phyloP scores from a whole-genome alignment of 30 jellyfish, hydroid and myxozoan genomes.

The Cassiopea andromeda region DNA sequence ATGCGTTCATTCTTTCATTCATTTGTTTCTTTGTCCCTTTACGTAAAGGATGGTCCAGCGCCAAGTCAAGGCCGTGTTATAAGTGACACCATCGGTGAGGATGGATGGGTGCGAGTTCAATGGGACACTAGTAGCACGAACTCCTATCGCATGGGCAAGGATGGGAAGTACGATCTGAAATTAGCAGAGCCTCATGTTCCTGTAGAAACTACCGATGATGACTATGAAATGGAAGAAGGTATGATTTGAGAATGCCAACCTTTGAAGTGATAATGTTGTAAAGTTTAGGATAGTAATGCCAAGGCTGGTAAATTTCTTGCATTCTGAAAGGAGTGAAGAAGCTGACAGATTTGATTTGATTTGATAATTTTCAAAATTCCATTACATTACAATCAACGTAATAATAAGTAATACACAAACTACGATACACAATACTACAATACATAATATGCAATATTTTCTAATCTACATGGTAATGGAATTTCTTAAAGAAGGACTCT shows the following conservation, averaged over 20 bases:
- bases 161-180: constrained; percentile 84
- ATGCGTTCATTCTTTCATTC: background rate
- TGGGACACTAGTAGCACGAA: constrained; percentile 95
- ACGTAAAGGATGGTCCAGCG: constrained; percentile 85
- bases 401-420: no score
- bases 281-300: background rate
- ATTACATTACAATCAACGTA: no score
- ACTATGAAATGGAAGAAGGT: constrained; percentile 34
- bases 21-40: background rate
- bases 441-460: no score
- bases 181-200: constrained; percentile 72
- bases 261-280: background rate
- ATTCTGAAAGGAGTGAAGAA: no score
- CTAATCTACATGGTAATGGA: no score
- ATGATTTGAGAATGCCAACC: background rate
- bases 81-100: constrained; percentile 89
- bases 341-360: no score
- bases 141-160: constrained; percentile 96
- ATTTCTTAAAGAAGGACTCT: no score
- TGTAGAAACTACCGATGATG: constrained; percentile 65
- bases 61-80: constrained; percentile 90
- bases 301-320: no score
- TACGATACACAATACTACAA: no score
- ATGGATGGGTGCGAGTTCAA: constrained; percentile 96
- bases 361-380: no score